phyloP scores from a whole-genome alignment of 2,888 invertebrate species.

The Meiosimyza platycephala region DNA sequence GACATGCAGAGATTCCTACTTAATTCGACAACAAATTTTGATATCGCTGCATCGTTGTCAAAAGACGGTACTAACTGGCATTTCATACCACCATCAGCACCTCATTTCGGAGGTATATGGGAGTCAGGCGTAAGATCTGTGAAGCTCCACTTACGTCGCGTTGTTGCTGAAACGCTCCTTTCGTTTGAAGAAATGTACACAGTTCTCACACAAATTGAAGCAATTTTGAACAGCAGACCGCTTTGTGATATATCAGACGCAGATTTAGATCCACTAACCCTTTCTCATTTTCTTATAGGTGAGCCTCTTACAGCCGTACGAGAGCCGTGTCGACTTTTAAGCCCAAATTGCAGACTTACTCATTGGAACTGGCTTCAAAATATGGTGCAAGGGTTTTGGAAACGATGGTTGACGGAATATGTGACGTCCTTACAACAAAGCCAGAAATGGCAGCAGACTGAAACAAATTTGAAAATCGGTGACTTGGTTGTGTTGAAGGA shows the following conservation, averaged over 20 bases:
- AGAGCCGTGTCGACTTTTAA: not conserved
- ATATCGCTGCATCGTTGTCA: not conserved
- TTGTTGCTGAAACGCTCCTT: conserved; percentile 34
- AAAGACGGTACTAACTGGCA: conserved; percentile 31
- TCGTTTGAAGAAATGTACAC: conserved; percentile 40
- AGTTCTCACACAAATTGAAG: conserved; percentile 41
- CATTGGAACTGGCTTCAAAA: conserved; percentile 28
- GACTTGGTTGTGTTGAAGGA: conserved; percentile 28
- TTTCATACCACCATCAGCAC: conserved; percentile 40
- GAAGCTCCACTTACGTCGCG: conserved; percentile 33
- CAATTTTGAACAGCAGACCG: conserved; percentile 36
- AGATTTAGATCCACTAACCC: conserved; percentile 30
- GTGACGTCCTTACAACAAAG: conserved; percentile 32
- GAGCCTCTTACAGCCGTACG: conserved; percentile 35
- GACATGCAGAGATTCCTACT: conserved; percentile 35
- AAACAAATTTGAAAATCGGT: conserved; percentile 16
- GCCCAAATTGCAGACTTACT: not conserved
- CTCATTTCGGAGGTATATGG: conserved; percentile 38
- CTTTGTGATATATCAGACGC: conserved; percentile 36
- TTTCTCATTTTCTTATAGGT: conserved; percentile 40
- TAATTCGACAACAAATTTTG: conserved; percentile 22
- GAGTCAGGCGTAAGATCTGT: conserved; percentile 31
- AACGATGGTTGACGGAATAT: conserved; percentile 36
- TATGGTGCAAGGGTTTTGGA: conserved; percentile 42
- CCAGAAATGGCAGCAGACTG: conserved; percentile 6